phyloP scores from a whole-genome alignment of 2,888 invertebrate genomes.

The Sarcophaga variegata region DNA sequence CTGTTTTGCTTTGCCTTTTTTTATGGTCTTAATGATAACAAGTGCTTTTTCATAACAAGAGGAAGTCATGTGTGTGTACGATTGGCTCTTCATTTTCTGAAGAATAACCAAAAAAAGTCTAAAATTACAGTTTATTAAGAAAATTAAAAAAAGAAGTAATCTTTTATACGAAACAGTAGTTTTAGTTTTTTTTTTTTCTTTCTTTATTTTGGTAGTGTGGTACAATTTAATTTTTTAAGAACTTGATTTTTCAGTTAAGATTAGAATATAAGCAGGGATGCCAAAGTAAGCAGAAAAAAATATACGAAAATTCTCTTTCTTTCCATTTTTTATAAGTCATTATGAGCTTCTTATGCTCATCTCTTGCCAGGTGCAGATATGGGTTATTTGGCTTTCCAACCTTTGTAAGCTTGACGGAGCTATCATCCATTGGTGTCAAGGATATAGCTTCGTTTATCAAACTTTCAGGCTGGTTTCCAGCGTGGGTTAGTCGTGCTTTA shows the following conservation, averaged over 20 bases:
- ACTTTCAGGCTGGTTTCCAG: no score
- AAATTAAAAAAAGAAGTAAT: conserved; percentile 14
- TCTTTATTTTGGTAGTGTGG: neutral
- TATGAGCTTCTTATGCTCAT: no score
- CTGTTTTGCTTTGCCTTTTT: conserved; percentile 6
- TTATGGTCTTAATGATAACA: conserved; percentile 65
- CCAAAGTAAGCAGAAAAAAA: neutral
- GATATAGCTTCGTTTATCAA: no score
- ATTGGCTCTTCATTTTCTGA: conserved; percentile 40
- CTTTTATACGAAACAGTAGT: conserved; percentile 63
- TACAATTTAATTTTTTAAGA: conserved; percentile 48
- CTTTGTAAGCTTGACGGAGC: no score
- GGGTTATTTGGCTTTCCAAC: no score
- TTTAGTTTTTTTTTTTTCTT: conserved; percentile 55
- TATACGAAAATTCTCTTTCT: no score
- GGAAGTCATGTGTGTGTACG: conserved; percentile 58
- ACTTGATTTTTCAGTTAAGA: conserved; percentile 48
- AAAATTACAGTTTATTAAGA: conserved; percentile 64
- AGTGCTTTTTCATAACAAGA: conserved; percentile 65
- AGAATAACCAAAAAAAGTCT: conserved; percentile 56
- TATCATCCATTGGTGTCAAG: no score
- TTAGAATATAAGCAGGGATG: conserved; percentile 40
- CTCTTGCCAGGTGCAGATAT: no score
- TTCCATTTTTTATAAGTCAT: no score
- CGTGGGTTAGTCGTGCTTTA: no score